phyloP scores from a whole-genome alignment of 2,888 invertebrate genomes.

The Sminthurides aquaticus region DNA sequence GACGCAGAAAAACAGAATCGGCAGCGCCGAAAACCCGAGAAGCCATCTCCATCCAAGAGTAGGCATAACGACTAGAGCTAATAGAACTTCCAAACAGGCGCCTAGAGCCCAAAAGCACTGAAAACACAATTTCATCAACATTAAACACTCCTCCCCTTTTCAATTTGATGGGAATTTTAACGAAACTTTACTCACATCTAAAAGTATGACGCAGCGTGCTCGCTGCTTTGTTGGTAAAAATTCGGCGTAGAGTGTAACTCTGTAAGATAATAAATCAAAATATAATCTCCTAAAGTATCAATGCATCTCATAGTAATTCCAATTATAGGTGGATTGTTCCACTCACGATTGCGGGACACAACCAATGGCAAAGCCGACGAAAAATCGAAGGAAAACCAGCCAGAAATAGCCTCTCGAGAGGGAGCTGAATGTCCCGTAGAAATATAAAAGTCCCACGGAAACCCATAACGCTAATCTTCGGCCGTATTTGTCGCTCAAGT shows the following conservation, averaged over 20 bases:
- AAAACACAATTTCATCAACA: conserved; percentile 36
- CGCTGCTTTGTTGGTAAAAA: conserved; percentile 88
- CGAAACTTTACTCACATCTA: conserved; percentile 69
- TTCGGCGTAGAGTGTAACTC: conserved; percentile 91
- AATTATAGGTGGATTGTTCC: too few relatives aligned
- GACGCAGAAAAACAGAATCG: conserved; percentile 65
- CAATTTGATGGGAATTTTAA: too few relatives aligned
- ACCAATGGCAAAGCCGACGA: conserved; percentile 93
- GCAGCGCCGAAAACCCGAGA: conserved; percentile 81
- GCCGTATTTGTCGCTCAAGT: conserved; percentile 86
- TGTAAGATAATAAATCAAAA: too few relatives aligned
- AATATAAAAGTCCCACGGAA: conserved; percentile 81
- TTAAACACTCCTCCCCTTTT: not conserved
- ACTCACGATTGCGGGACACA: conserved; percentile 95
- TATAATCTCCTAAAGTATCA: too few relatives aligned
- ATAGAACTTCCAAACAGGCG: conserved; percentile 82
- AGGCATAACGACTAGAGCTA: conserved; percentile 86
- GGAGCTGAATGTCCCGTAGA: conserved; percentile 82
- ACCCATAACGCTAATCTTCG: conserved; percentile 70
- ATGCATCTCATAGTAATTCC: too few relatives aligned
- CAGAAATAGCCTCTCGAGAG: conserved; percentile 85
- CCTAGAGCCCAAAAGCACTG: conserved; percentile 95
- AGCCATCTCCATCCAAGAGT: conserved; percentile 86
- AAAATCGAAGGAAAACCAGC: conserved; percentile 78
- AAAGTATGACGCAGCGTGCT: conserved; percentile 87